A percentile compares a stretch with the other conserved stretches of the same genome.
phyloP scores from a whole-genome alignment of 2,113 vertebrate species.

The Leptocoma aspasia region DNA sequence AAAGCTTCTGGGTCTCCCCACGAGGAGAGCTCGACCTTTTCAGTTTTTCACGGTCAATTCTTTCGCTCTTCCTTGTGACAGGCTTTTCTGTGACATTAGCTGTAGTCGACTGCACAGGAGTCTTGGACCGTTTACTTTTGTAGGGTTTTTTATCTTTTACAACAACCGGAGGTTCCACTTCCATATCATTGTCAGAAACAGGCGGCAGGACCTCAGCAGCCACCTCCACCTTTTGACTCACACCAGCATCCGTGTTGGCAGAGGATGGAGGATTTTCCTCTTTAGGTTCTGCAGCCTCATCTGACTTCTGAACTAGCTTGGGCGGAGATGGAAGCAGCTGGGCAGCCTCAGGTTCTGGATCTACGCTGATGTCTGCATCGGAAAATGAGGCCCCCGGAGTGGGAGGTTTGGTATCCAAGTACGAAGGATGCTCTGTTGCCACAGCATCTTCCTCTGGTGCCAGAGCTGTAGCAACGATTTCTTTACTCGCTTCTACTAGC shows the following conservation, averaged over 20 bases:
- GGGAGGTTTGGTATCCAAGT: constrained; percentile 81
- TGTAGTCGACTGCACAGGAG: constrained; percentile 64
- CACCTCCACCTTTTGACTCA: constrained; percentile 68
- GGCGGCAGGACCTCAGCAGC: constrained; percentile 71
- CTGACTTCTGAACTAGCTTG: constrained; percentile 69
- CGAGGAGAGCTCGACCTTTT: constrained; percentile 89
- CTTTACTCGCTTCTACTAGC: constrained; percentile 46
- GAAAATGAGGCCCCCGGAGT: constrained; percentile 79
- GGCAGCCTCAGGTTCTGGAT: constrained; percentile 66
- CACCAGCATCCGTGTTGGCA: background rate
- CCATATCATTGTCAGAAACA: constrained; percentile 74
- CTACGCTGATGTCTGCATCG: constrained; percentile 52
- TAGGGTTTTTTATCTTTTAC: constrained; percentile 82
- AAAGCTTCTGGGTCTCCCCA: constrained; percentile 82
- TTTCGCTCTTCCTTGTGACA: constrained; percentile 90
- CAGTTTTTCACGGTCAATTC: constrained; percentile 93
- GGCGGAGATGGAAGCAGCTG: constrained; percentile 52
- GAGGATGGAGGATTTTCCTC: constrained; percentile 35
- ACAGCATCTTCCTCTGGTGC: constrained; percentile 57
- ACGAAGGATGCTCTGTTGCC: constrained; percentile 60
- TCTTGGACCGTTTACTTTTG: constrained; percentile 89
- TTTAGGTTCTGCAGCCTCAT: constrained; percentile 63
- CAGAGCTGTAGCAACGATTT: constrained; percentile 45
- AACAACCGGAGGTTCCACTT: constrained; percentile 74
- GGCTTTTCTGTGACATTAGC: constrained; percentile 79